A percentile compares a stretch with the other conserved stretches of the same genome.
Conservation (phyloP, 2,113 vertebrate species). For the Megaceryle maxima region DNA sequence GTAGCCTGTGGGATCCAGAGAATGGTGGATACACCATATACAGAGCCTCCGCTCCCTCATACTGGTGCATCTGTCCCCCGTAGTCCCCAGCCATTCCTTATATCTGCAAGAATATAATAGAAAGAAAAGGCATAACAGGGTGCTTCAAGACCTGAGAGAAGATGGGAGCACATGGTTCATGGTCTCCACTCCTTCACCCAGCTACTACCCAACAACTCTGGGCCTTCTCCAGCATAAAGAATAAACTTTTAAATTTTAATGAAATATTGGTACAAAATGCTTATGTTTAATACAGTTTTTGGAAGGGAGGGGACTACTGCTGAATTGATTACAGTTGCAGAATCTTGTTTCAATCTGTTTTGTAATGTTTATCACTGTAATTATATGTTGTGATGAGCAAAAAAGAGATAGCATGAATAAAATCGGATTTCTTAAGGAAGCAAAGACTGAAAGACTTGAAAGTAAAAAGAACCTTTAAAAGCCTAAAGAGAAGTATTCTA, state of each 20-base stretch:
- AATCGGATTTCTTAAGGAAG: background rate
- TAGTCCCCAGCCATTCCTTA: background rate
- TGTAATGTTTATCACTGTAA: background rate
- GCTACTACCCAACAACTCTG: background rate
- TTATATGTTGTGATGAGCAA: background rate
- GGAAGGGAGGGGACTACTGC: background rate
- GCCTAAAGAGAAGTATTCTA: background rate
- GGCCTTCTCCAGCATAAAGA: background rate
- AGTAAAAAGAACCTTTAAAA: background rate
- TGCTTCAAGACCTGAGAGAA: conserved; percentile 10
- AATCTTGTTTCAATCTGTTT: background rate
- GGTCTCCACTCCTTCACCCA: background rate
- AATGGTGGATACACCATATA: background rate
- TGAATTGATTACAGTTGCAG: background rate
- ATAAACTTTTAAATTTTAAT: background rate
- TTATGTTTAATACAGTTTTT: background rate
- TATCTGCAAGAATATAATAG: conserved; percentile 13
- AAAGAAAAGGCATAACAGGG: conserved; percentile 25
- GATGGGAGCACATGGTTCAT: background rate
- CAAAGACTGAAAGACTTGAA: background rate
- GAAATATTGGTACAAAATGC: background rate
- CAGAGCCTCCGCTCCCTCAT: background rate
- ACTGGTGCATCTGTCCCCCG: background rate
- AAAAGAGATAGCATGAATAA: background rate
- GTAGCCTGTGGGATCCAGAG: background rate